Base-by-base conservation (phyloP, 2,888 invertebrate genomes). In the Amiota communis region DNA sequence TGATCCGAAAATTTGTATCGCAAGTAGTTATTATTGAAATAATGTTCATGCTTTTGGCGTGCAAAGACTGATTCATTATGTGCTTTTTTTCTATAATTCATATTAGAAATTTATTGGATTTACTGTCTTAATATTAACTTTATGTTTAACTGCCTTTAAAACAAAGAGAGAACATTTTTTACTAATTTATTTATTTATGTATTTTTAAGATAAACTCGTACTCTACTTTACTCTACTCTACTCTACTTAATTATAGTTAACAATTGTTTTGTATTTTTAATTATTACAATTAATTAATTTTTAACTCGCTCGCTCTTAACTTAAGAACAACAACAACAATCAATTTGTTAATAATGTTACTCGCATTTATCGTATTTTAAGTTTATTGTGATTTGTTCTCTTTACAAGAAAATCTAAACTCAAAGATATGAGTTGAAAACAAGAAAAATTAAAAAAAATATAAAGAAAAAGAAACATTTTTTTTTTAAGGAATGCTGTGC, bases 31-130 rank as follows among this genome's bases (percentile, higher is more conserved):
- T 15, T 59, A 59, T 20, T n/a, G 15, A 20, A 17, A 59, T 20
- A 72, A 77, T 79, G 73, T 79, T 81, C 77, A 80, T 81, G 83
- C 79, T 81, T 82, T 80, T 81, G 83, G 83, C 85, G 81, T 78
- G 81, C 81, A 86, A 86, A 85, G 84, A 85, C 84, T 85, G 84
- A 85, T 81, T 81, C 84, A 81, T 78, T 79, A 79, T 83, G 78
- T 76, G 79, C 77, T 80, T 79, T 75, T 68, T 51, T 68, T 13
- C 56, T 53, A 10, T 53, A 2, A 53, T n/a, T 12, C 10, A 0
- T 53, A 8, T 53, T 4, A n/a, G n/a, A n/a, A n/a, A 36, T 36
- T 6, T 36, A 36, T 6, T 15, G n/a, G 1, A 10, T n/a, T n/a
- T 56, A 9, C 17, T 56, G n/a, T 56, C 56, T 13, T 56, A 13